Evolutionary conservation across 1,140 invertebrate species (phyloP).

Genomic region (Lithobius niger): DNA sequence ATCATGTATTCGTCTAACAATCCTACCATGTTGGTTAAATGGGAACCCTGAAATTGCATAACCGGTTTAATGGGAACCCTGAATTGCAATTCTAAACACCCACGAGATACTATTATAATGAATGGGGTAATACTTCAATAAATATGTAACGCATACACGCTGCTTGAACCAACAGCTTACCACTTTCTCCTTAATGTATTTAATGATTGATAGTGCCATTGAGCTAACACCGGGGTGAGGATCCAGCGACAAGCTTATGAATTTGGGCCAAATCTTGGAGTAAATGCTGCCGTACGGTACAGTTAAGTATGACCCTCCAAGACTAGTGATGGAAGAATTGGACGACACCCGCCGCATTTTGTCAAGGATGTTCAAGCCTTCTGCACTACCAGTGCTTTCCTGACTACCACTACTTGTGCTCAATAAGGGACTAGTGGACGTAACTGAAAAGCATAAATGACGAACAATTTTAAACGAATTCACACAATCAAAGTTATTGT

Average conservation of each 20-base stretch:
- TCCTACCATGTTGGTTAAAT: too few relatives aligned
- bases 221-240: conserved; percentile 63
- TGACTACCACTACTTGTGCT: conserved; percentile 12
- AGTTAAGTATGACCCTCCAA: conserved; percentile 33
- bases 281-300: conserved; percentile 55
- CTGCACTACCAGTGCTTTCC: conserved; percentile 10
- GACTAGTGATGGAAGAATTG: conserved; percentile 46
- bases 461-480: neutral
- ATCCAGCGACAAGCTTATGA: conserved; percentile 61
- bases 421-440: conserved; percentile 2
- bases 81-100: too few relatives aligned
- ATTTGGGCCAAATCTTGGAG: conserved; percentile 67
- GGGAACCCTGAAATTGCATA: too few relatives aligned
- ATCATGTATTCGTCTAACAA: too few relatives aligned
- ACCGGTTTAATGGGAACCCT: too few relatives aligned
- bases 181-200: conserved; percentile 62
- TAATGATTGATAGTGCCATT: conserved; percentile 60
- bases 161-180: too few relatives aligned
- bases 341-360: conserved; percentile 45
- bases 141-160: too few relatives aligned
- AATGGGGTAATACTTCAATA: too few relatives aligned
- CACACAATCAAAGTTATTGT: neutral
- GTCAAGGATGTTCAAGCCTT: conserved; percentile 19
- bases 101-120: too few relatives aligned
- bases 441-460: neutral